Base-by-base conservation (phyloP, 2,797 vertebrate species). In the Rhinella marina region DNA sequence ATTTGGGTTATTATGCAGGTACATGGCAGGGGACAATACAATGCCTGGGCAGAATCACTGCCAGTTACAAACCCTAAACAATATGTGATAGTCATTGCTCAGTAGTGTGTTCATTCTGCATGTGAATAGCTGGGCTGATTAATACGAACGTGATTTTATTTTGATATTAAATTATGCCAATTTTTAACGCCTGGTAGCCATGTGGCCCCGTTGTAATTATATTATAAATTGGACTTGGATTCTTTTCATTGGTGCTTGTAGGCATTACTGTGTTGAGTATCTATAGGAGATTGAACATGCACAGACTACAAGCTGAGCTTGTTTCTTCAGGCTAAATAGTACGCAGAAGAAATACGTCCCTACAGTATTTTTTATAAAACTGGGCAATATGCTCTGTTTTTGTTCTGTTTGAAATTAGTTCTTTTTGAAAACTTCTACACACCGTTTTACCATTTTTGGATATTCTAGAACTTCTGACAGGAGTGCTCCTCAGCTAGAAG, bases 1-100 rank as follows among this genome's bases (percentile, higher is more conserved):
- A 68, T 41, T n/a, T 52, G 59, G n/a, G 50, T 29, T 82, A 82
- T 89, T 86, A 85, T 82, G 75, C 52, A 73, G 82, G 87, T 84
- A 56, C 70, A 89, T 57, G 59, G 57, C 14, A 27, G 41, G 13
- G 48, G 16, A 84, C 81, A 83, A 79, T 84, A 16, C 82, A 59
- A 75, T 25, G 27, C n/a, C 29, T 23, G 17, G 10, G 48, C 27
- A 57, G 76, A 77, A 70, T 70, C 27, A 19, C 25, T 86, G 85
- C 62, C 85, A 86, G 76, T 23, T 68, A 57, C 75, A 32, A 32
- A 68, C 59, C 27, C 32, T 8, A 5, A 17, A 73, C 54, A 50
- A 11, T 59, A 21, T 56, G 32, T 5, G 16, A 19, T 86, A 80
- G 62, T 86, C 13, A n/a, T 16, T 81, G 23, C 32, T 79, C 12